phyloP scores from a whole-genome alignment of 1,140 invertebrate species.

The Trinorchestia longiramus region DNA sequence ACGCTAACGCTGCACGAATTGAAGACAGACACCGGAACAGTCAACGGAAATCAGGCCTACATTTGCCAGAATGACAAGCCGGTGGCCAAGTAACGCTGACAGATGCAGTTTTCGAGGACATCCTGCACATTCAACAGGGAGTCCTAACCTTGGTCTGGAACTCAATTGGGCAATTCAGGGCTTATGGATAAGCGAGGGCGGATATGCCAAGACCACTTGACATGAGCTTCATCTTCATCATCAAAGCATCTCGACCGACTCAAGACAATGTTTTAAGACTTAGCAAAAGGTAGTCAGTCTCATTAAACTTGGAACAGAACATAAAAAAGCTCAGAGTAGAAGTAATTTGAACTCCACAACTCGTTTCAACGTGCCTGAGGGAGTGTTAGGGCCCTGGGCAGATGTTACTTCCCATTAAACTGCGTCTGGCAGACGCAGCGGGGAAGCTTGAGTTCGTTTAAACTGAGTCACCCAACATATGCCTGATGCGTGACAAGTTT shows the following conservation, averaged over 20 bases:
- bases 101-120: not conserved
- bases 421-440: not conserved
- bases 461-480: not conserved
- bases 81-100: not conserved
- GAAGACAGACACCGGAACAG: not conserved
- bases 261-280: not conserved
- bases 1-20: not conserved
- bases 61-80: not conserved
- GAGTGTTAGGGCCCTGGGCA: not conserved
- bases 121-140: not conserved
- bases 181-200: not conserved
- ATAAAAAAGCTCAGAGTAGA: not conserved
- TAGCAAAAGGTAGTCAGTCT: not conserved
- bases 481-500: not conserved
- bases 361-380: not conserved
- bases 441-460: not conserved
- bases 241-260: not conserved
- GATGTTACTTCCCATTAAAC: not conserved
- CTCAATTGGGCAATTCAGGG: conserved; percentile 7
- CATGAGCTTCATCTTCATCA: not conserved
- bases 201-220: not conserved
- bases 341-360: not conserved
- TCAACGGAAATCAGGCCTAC: not conserved
- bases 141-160: not conserved
- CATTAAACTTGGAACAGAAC: not conserved